A percentile compares a stretch with the other conserved stretches of the same genome.
phyloP scores from a whole-genome alignment of 2,113 vertebrate genomes.

The Chinchilla lanigera region DNA sequence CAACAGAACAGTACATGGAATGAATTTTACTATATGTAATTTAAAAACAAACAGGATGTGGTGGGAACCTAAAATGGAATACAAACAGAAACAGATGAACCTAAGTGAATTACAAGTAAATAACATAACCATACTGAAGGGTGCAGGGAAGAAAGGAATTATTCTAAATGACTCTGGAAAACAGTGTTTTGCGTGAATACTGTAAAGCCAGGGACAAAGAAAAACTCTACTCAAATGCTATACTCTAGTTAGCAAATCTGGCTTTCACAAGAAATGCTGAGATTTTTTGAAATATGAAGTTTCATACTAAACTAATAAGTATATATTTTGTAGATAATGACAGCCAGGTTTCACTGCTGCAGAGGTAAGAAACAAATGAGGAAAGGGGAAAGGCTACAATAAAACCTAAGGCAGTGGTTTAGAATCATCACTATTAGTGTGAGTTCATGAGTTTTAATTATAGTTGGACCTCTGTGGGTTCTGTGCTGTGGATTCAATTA shows the following conservation, averaged over 20 bases:
- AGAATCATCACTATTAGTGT: not conserved
- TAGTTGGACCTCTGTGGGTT: not conserved
- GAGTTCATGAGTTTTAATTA: not conserved
- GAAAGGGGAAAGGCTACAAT: not conserved
- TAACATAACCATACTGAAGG: not conserved
- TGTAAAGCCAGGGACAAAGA: not conserved
- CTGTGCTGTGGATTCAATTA: not conserved
- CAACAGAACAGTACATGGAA: not conserved
- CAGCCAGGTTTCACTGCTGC: not conserved
- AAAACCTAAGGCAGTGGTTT: not conserved
- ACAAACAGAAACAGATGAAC: not conserved
- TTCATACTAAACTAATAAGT: not conserved
- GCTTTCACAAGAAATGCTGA: not conserved
- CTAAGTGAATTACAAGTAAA: not conserved
- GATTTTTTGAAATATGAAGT: not conserved
- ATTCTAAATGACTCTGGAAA: not conserved
- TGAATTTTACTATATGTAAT: not conserved
- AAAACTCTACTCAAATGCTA: not conserved
- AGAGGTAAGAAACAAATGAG: not conserved
- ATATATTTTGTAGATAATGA: constrained; percentile 26
- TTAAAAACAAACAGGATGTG: not conserved
- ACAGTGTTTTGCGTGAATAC: not conserved
- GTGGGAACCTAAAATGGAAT: not conserved
- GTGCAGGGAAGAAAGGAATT: not conserved
- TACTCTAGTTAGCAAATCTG: not conserved